A percentile compares a stretch with the other conserved stretches of the same genome.
Conservation (phyloP, 2,888 invertebrate genomes). For the Melipona beecheii region DNA sequence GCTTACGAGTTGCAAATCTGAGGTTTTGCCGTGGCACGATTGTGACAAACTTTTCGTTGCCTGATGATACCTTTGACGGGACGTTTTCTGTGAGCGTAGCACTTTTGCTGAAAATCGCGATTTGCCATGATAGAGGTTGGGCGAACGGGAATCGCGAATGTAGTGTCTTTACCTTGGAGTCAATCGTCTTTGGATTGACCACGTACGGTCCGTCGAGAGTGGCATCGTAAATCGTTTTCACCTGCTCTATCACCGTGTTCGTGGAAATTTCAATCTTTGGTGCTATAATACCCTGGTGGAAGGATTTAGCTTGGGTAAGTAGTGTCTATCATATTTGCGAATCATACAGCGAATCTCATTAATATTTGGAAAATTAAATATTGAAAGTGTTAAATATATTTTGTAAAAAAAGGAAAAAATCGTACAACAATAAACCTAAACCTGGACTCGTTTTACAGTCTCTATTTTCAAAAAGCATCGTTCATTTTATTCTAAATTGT, state of each 20-base stretch:
- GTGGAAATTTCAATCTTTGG: slow-evolving; percentile 90
- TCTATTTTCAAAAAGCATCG: too few relatives aligned
- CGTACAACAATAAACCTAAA: too few relatives aligned
- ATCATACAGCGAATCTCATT: too few relatives aligned
- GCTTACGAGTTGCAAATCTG: slow-evolving; percentile 72
- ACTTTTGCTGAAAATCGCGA: slow-evolving; percentile 67
- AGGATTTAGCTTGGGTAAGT: neutral
- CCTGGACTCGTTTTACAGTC: too few relatives aligned
- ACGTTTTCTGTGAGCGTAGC: slow-evolving; percentile 70
- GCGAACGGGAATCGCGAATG: neutral
- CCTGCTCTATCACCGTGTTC: slow-evolving; percentile 88
- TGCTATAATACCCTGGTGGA: slow-evolving; percentile 88
- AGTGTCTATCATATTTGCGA: too few relatives aligned
- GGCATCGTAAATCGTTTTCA: slow-evolving; percentile 75
- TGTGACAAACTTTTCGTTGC: slow-evolving; percentile 81
- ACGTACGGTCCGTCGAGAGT: slow-evolving; percentile 69
- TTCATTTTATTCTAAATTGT: too few relatives aligned
- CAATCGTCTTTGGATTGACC: slow-evolving; percentile 83
- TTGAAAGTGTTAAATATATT: too few relatives aligned
- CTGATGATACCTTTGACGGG: slow-evolving; percentile 76
- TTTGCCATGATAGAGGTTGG: too few relatives aligned
- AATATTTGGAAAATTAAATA: too few relatives aligned
- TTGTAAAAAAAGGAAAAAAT: too few relatives aligned
- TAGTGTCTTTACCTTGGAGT: slow-evolving; percentile 78
- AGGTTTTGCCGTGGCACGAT: slow-evolving; percentile 67